phyloP scores from a whole-genome alignment of 2,113 vertebrate species.

The Mastomys coucha region DNA sequence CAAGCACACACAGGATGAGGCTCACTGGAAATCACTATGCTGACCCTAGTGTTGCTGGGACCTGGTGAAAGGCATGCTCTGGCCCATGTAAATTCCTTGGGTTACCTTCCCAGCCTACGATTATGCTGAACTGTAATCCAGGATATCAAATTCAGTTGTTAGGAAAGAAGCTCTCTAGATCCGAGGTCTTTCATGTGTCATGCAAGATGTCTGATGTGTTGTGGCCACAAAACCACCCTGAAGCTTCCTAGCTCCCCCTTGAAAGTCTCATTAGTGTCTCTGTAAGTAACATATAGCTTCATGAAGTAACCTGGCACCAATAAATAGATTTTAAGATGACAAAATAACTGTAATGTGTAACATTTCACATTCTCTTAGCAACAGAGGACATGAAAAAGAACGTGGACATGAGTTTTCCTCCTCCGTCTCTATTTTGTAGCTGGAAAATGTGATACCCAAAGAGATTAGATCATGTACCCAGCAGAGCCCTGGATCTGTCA shows the following conservation, averaged over 20 bases:
- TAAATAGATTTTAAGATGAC: not conserved
- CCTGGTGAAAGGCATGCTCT: not conserved
- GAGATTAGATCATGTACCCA: not conserved
- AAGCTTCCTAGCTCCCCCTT: not conserved
- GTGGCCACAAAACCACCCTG: not conserved
- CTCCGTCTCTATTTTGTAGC: not conserved
- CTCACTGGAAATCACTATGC: not conserved
- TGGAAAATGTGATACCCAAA: not conserved
- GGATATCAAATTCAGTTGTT: not conserved
- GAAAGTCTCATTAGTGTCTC: not conserved
- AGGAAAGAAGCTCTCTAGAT: not conserved
- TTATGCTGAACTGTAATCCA: not conserved
- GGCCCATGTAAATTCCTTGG: not conserved
- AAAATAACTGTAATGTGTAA: not conserved
- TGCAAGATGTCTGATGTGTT: not conserved
- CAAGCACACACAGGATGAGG: not conserved
- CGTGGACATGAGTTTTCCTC: not conserved
- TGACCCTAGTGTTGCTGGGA: not conserved
- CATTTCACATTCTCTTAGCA: not conserved
- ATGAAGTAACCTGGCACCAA: not conserved
- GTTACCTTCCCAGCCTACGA: not conserved
- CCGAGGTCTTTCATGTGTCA: rapidly evolving
- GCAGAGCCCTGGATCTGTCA: not conserved
- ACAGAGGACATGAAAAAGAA: not conserved
- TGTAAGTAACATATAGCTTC: not conserved